Conservation (phyloP, 2,888 invertebrate species). For the Mermis nigrescens region DNA sequence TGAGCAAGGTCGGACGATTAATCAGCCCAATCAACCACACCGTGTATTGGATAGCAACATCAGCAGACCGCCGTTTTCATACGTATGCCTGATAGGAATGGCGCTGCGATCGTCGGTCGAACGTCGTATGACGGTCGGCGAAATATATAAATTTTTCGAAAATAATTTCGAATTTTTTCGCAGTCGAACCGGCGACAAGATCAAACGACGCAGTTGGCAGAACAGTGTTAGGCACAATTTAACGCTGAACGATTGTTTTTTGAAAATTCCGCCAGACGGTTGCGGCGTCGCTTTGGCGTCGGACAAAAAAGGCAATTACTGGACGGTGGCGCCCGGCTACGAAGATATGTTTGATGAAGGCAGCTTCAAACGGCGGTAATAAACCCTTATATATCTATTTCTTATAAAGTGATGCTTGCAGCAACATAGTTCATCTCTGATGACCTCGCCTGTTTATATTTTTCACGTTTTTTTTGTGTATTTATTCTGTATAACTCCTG, state of each 20-base stretch:
- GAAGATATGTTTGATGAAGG: slow-evolving; percentile 99
- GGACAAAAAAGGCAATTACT: slow-evolving; percentile 57
- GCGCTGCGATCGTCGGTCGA: slow-evolving; percentile 86
- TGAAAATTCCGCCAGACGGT: slow-evolving; percentile 90
- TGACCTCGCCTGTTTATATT: too few relatives aligned
- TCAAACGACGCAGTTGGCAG: slow-evolving; percentile 86
- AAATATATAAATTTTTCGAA: slow-evolving; percentile 91
- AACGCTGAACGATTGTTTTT: slow-evolving; percentile 90
- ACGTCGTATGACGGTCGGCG: slow-evolving; percentile 84
- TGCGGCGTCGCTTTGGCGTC: slow-evolving; percentile 80
- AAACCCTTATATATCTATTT: too few relatives aligned
- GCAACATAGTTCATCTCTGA: too few relatives aligned
- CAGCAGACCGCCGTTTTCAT: slow-evolving; percentile 83
- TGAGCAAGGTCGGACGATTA: too few relatives aligned
- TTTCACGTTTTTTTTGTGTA: too few relatives aligned
- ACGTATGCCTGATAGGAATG: slow-evolving; percentile 97
- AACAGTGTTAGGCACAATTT: slow-evolving; percentile 86
- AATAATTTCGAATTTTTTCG: slow-evolving; percentile 56
- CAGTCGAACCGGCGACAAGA: not conserved
- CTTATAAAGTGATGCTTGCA: too few relatives aligned
- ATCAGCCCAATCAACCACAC: too few relatives aligned
- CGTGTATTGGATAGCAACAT: too few relatives aligned
- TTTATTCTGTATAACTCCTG: too few relatives aligned
- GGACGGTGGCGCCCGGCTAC: slow-evolving; percentile 86
- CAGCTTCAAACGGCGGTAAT: slow-evolving; percentile 54